Base-by-base conservation (phyloP, 2,888 invertebrate species). In the Acanthosepion pharaonis region DNA sequence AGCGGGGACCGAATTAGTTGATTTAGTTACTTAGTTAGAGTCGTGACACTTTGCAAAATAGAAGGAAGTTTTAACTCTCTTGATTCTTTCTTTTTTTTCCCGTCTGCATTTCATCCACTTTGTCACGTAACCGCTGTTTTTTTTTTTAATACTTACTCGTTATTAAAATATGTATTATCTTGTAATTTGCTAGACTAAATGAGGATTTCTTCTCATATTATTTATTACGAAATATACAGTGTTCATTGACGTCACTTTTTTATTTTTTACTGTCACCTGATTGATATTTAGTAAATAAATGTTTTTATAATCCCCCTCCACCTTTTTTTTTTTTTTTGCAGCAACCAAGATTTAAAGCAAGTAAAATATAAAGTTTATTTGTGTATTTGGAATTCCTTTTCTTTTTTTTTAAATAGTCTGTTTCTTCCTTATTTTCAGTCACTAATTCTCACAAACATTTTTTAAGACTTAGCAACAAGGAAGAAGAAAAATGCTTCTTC, bases 221-320 rank as follows among this genome's bases (percentile, higher is more conserved):
- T 78, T 59, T 59, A 59, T 59, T 59, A 59, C 59, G 59, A 59
- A 59, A 59, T 59, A 59, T 23, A 59, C 9, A 78, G n/a, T 78
- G 78, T 78, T 15, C n/a, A 78, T 78, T 78, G 78, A 78, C 78
- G 78, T 78, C 78, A 78, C 78, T 33, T 78, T 78, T 78, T 78
- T 33, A 78, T 33, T 33, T 78, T 78, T 78, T 33, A 23, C 78
- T 78, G 78, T 78, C 78, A 78, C 78, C 78, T 78, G 78, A 78
- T 78, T 78, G n/a, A 78, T n/a, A 78, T 33, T 78, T 78, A 78
- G 78, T 78, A 78, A 78, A 78, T 78, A 78, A 78, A 78, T 23
- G n/a, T n/a, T n/a, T n/a, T 78, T 78, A 25, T 28, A 78, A 78
- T 9, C 64, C 23, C 23, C 42, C 28, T 64, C 25, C 28, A 64